Conservation (phyloP, 2,888 invertebrate genomes). For the Digitonthophagus gazella region DNA sequence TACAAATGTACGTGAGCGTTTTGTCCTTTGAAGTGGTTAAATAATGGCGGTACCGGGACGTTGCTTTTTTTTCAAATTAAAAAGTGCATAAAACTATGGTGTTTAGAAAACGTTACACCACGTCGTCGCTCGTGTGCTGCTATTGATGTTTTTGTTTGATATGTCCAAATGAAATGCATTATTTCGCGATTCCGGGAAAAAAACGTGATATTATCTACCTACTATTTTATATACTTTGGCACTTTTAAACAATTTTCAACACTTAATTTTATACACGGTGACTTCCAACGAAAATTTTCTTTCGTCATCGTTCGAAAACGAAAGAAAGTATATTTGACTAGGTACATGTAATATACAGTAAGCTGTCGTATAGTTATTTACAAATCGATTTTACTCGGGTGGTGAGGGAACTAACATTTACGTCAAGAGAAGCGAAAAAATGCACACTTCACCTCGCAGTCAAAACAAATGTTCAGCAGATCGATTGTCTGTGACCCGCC, state of each 20-base stretch:
- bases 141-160: constrained; percentile 5
- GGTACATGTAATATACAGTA: constrained; percentile 38
- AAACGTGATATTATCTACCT: constrained; percentile 8
- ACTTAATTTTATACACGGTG: constrained; percentile 34
- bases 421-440: constrained; percentile 24
- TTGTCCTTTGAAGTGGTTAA: neutral
- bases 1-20: neutral
- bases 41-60: neutral
- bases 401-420: constrained; percentile 35
- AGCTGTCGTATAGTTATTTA: constrained; percentile 33
- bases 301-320: constrained; percentile 20
- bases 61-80: neutral
- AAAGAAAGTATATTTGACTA: constrained; percentile 30
- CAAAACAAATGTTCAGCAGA: constrained; percentile 2
- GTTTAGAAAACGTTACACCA: neutral
- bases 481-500: neutral
- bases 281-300: constrained; percentile 30
- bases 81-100: neutral
- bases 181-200: constrained; percentile 2
- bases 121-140: neutral
- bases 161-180: constrained; percentile 5
- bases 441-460: constrained; percentile 33
- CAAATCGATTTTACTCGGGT: constrained; percentile 30
- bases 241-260: constrained; percentile 38
- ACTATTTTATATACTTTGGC: constrained; percentile 34